Conservation (phyloP, 2,797 vertebrate species). For the Macrochelys suwanniensis region DNA sequence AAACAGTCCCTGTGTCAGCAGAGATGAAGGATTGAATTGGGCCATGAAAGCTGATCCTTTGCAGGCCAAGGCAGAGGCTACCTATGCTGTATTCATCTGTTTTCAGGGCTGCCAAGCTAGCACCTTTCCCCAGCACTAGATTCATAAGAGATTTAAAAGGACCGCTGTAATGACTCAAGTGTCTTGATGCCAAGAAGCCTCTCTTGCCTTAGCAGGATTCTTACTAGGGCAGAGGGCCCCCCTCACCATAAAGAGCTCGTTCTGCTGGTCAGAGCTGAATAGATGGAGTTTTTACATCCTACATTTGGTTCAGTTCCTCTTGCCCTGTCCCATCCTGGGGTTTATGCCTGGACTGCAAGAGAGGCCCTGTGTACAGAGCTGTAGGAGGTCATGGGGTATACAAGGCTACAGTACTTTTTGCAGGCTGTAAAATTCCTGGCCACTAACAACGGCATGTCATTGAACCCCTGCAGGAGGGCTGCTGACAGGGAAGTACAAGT, state of each 20-base stretch:
- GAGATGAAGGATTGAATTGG: not conserved
- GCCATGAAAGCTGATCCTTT: not conserved
- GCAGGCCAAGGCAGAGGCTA: not conserved
- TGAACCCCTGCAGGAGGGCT: slow-evolving; percentile 87
- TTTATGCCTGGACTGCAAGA: not conserved
- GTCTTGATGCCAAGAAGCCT: not conserved
- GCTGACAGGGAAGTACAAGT: slow-evolving; percentile 94
- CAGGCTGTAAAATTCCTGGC: not conserved
- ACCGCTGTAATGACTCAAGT: not conserved
- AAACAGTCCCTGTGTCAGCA: not conserved
- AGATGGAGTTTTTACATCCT: not conserved
- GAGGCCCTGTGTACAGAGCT: not conserved
- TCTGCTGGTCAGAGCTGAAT: not conserved
- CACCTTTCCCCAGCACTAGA: not conserved
- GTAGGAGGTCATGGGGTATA: not conserved
- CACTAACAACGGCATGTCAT: fast-evolving
- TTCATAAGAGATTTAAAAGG: not conserved
- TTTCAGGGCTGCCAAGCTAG: not conserved
- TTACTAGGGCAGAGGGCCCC: not conserved
- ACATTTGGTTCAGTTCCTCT: not conserved
- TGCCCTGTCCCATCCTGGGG: no score
- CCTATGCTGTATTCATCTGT: not conserved
- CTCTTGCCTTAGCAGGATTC: not conserved
- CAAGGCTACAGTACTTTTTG: fast-evolving
- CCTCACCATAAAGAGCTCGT: not conserved